A percentile compares a stretch with the other conserved stretches of the same genome.
These are phyloP conservation scores for Myanophis thanlyinensis DNA, from an alignment of 2,113 vertebrate genomes.

Conservation along the genomic window DNA sequence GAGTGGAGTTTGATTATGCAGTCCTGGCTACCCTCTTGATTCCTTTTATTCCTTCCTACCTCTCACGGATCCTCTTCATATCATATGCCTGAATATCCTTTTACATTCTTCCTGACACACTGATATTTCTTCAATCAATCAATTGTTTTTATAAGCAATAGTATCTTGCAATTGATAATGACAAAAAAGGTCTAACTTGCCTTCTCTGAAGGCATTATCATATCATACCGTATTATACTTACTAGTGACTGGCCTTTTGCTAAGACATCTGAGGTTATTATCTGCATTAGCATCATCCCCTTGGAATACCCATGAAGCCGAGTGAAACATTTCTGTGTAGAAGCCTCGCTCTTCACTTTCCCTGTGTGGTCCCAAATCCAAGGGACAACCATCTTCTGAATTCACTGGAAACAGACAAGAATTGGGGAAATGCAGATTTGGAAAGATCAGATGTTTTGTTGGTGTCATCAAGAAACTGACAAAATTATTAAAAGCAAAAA, in stretches of 20 bases:
- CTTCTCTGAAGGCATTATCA: neutral
- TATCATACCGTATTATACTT: slow-evolving; percentile 42
- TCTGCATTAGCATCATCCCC: slow-evolving; percentile 76
- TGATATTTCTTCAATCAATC: neutral
- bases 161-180: neutral
- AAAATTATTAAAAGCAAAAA: neutral
- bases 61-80: neutral
- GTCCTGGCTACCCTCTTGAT: neutral
- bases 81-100: neutral
- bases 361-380: slow-evolving; percentile 69
- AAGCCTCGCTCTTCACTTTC: slow-evolving; percentile 83
- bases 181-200: neutral
- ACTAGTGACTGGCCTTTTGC: slow-evolving; percentile 80
- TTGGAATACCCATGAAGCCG: slow-evolving; percentile 85
- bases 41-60: neutral
- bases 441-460: neutral
- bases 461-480: neutral
- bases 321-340: slow-evolving; percentile 90
- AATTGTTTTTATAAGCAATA: neutral
- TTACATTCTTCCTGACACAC: neutral
- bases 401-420: slow-evolving; percentile 61
- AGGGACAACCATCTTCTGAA: slow-evolving; percentile 79
- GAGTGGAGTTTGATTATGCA: neutral
- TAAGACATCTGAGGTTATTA: slow-evolving; percentile 73
- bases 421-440: neutral